Conservation (phyloP, 2,113 vertebrate species). For the Aphelocoma coerulescens region DNA sequence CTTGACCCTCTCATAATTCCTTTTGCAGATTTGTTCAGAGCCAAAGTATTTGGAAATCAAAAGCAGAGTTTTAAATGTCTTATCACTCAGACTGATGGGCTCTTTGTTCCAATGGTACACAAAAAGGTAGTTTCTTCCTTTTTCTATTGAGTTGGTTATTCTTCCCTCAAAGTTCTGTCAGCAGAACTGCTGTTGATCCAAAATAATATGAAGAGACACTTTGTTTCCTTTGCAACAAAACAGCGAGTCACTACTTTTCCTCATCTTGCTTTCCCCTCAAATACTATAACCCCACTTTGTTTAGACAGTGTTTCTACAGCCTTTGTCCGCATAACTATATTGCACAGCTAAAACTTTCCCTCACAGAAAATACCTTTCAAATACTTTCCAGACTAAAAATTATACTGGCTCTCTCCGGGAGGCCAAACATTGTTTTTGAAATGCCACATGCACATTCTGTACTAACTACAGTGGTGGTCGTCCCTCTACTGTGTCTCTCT, state of each 20-base stretch:
- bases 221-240: not conserved
- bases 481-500: not conserved
- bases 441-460: not conserved
- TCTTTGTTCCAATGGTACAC: not conserved
- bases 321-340: not conserved
- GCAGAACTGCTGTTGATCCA: not conserved
- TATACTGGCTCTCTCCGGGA: not conserved
- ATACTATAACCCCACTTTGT: not conserved
- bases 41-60: not conserved
- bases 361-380: not conserved
- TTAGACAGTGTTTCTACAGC: not conserved
- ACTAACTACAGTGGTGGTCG: not conserved
- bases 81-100: not conserved
- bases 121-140: not conserved
- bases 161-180: not conserved
- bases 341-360: not conserved
- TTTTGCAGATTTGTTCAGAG: not conserved
- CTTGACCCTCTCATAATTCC: not conserved
- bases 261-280: not conserved
- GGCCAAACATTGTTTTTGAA: not conserved
- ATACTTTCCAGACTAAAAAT: constrained; percentile 51
- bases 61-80: not conserved
- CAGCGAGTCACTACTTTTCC: not conserved
- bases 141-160: not conserved
- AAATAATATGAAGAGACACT: not conserved